Conservation (phyloP, 2,888 invertebrate genomes). For the Chironomus riparius region DNA sequence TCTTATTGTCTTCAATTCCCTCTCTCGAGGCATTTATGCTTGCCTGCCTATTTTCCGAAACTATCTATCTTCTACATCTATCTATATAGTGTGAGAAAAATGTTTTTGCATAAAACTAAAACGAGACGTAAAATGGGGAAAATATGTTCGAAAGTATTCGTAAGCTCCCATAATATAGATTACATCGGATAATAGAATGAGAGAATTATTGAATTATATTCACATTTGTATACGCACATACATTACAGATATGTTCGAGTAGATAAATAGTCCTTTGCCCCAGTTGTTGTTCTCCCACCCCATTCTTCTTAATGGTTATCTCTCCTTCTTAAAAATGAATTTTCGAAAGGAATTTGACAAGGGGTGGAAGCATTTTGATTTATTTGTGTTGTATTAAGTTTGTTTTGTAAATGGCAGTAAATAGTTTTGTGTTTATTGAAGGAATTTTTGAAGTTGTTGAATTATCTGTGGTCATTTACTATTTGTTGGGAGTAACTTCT, state of each 20-base stretch:
- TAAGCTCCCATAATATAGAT: not conserved
- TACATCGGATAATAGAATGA: not conserved
- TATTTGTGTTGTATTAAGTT: too few relatives aligned
- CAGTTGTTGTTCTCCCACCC: not conserved
- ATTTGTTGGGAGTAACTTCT: too few relatives aligned
- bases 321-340: too few relatives aligned
- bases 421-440: too few relatives aligned
- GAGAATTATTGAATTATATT: conserved; percentile 3
- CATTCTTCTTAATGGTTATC: too few relatives aligned
- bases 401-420: too few relatives aligned
- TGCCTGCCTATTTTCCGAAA: not conserved
- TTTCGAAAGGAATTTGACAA: too few relatives aligned
- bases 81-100: not conserved
- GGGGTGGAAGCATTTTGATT: too few relatives aligned
- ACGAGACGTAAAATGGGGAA: not conserved
- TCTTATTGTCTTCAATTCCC: not conserved
- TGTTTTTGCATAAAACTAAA: not conserved
- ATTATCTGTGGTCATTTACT: too few relatives aligned
- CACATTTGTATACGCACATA: not conserved
- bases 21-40: not conserved
- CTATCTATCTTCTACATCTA: not conserved
- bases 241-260: not conserved
- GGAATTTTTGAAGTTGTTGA: too few relatives aligned
- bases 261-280: not conserved
- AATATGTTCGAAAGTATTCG: not conserved